Base-by-base conservation (phyloP, 2,113 vertebrate genomes). In the Megaleporinus macrocephalus region DNA sequence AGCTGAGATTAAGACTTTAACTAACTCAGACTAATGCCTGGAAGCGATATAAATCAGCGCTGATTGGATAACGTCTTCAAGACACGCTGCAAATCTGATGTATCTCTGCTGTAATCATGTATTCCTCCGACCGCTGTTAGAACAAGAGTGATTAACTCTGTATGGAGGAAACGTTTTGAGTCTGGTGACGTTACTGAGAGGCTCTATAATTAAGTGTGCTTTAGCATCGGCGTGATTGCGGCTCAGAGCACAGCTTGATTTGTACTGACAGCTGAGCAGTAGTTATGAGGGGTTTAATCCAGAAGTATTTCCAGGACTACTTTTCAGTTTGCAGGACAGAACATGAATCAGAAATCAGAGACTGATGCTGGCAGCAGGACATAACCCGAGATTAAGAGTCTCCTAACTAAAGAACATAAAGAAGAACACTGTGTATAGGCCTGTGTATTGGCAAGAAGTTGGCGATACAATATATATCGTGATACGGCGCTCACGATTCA, bases 181-280 rank as follows among this genome's bases (percentile, higher is more conserved):
- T 82, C 62, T 82, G 78, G 75, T 70, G 73, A 66, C 47, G 72
- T 86, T 65, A 82, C 22, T 55, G 68, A 71, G 73, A 80, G 84
- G 79, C 24, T 30, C 33, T 83, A 75, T 85, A 76, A 85, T 88
- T 87, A 87, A 27, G 74, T 76, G 85, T 61, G 78, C 76, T 87
- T 73, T 49, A 47, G 66, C 70, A 51, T 65, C 63, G 55, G 72
- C 14, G 41, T 86, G 81, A 86, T 88, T 83, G 80, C 81, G 82
- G 82, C 77, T 79, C 51, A 61, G 73, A 88, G 84, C 75, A 71
- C 20, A 74, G 65, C 81, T 85, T 86, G 78, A 87, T 87, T 83
- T 79, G 51, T 70, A 68, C 57, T 62, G 83, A 85, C 80, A 86
- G 83, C 73, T 85, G 44, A 68, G 63, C 70, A 83, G 86, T 81